A percentile compares a stretch with the other conserved stretches of the same genome.
Evolutionary conservation across 1,140 invertebrate species (phyloP).

Genomic region (Gonatopus flavifemur): DNA sequence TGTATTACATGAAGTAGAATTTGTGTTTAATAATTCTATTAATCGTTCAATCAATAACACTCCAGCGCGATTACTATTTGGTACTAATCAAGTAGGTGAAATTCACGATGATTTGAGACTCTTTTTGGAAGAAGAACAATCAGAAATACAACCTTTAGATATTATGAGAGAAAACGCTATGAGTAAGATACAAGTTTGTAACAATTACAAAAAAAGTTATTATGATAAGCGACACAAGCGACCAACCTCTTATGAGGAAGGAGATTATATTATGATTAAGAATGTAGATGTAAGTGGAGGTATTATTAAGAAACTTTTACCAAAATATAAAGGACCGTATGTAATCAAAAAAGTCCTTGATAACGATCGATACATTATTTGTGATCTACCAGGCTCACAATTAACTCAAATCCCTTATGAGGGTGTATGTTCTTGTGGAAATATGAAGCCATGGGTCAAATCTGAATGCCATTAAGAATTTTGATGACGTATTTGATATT

Average conservation of each 20-base stretch:
- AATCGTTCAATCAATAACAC: conserved; percentile 10
- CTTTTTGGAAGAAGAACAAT: no score
- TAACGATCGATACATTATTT: conserved; percentile 22
- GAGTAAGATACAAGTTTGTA: no score
- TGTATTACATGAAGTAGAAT: conserved; percentile 14
- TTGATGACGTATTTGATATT: no score
- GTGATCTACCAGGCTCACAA: neutral
- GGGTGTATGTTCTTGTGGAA: no score
- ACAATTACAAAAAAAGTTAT: neutral
- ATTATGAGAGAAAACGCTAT: no score
- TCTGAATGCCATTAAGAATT: no score
- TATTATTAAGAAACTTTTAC: conserved; percentile 22
- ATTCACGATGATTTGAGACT: no score
- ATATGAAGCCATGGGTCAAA: no score
- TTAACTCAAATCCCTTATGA: no score
- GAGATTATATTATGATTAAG: conserved; percentile 29
- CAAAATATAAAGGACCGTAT: conserved; percentile 24
- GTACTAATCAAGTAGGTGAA: conserved; percentile 11
- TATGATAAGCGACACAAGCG: conserved; percentile 21
- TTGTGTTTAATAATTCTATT: conserved; percentile 20
- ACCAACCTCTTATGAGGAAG: conserved; percentile 11
- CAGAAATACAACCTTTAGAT: no score
- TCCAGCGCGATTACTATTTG: conserved; percentile 16
- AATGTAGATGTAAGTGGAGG: conserved; percentile 24
- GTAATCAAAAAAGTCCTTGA: conserved; percentile 19